Evolutionary conservation across 2,888 invertebrate species (phyloP), one percentile per base, ranked within the genome.

Genomic region (Nyleta sp.): DNA sequence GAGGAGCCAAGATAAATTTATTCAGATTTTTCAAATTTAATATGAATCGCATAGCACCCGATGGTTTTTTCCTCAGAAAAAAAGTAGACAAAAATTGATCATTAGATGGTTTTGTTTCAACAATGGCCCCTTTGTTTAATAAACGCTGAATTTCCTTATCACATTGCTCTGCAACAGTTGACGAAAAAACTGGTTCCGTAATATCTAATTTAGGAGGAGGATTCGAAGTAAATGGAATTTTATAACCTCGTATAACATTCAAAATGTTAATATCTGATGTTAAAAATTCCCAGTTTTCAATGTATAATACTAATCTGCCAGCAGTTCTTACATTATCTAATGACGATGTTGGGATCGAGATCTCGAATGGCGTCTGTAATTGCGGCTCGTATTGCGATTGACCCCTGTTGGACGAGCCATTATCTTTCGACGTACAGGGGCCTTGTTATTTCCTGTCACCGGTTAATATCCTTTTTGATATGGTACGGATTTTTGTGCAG

Each of bases 41-140:
- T 13, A 72, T 62, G 24, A 62, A 57, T 2, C 57, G 28, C 22
- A 59, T 67, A 10, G 13, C 48, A 6, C 57, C 48, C 2, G 46
- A 53, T 11, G 62, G 55, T 33, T 70, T 70, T n/a, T 44, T 20
- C 2, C 33, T 13, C 4, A 75, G 22, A 18, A 75, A 75, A 40
- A 35, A 57, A 10, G 22, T 6, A 7, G 65, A 74, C 0, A 74
- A 15, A 50, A 74, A 74, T 57, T 50, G 67, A 46, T 46, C 20
- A 2, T 46, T 6, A 2, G 44, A 46, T 18, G 44, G 15, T 11
- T 38, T 6, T 11, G 35, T 20, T 17, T 11, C 6, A 17, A 22
- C 15, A 24, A 71, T 60, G 17, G 60, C 59, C 1, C 60, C 71
- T 11, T 52, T 59, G 7, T 24, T 18, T 17, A 60, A 28, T n/a